A percentile compares a stretch with the other conserved stretches of the same genome.
These are phyloP conservation scores for Heliconius hortense DNA, from an alignment of 2,888 invertebrate genomes.

Conservation along the genomic window DNA sequence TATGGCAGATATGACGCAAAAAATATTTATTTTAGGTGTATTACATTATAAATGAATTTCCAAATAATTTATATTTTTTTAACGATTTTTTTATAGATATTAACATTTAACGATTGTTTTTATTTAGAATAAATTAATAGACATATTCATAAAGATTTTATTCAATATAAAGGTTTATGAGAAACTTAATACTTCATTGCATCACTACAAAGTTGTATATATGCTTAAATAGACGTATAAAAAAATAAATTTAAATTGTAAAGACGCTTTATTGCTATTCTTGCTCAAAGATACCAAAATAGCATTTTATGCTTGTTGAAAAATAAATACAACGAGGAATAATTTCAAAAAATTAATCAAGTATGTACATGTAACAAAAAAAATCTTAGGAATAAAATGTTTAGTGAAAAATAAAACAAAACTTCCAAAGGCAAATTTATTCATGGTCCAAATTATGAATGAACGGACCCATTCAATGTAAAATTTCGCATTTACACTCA, in stretches of 20 bases:
- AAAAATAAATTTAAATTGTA: neutral
- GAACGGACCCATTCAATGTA: conserved; percentile 80
- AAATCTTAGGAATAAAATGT: neutral
- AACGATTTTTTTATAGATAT: neutral
- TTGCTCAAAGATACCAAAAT: neutral
- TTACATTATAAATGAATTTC: neutral
- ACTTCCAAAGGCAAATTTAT: conserved; percentile 79
- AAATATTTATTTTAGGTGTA: neutral
- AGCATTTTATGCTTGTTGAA: neutral
- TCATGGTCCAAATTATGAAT: conserved; percentile 80
- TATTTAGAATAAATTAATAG: conserved; percentile 79
- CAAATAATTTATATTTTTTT: neutral
- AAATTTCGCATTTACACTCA: conserved; percentile 75
- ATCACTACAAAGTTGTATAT: conserved; percentile 24
- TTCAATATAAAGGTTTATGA: conserved; percentile 59
- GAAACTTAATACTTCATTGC: neutral
- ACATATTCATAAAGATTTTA: conserved; percentile 77
- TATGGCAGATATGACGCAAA: neutral
- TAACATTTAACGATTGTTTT: conserved; percentile 67
- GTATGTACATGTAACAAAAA: neutral
- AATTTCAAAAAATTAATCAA: neutral
- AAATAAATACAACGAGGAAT: neutral
- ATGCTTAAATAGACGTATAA: neutral
- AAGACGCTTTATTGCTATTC: neutral
- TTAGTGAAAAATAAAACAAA: conserved; percentile 42